Conservation (phyloP, 2,113 vertebrate species). For the Crotalus helleri region DNA sequence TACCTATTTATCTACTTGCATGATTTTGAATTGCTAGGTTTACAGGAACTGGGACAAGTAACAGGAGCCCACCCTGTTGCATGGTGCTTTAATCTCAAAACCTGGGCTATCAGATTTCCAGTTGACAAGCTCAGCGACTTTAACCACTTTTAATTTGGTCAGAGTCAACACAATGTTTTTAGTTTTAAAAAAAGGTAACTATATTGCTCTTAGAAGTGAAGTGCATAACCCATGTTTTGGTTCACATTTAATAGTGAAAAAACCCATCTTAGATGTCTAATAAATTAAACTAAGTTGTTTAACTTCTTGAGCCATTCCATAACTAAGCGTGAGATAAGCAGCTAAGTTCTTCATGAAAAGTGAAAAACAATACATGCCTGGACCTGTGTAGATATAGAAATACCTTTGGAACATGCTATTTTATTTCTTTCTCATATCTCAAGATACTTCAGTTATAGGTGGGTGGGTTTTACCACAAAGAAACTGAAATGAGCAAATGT, state of each 20-base stretch:
- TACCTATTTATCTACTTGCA: neutral
- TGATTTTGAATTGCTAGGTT: neutral
- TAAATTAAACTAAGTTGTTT: neutral
- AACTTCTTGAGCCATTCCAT: neutral
- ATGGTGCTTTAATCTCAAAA: neutral
- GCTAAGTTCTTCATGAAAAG: neutral
- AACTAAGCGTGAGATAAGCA: neutral
- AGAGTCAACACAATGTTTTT: neutral
- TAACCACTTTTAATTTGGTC: neutral
- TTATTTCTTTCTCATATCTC: neutral
- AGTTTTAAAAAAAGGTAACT: neutral
- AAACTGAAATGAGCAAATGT: neutral
- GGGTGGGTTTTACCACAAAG: neutral
- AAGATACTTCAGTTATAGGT: neutral
- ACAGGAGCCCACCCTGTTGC: neutral
- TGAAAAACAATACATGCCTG: neutral
- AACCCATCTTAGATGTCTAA: neutral
- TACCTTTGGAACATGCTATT: neutral
- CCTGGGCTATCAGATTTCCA: no score
- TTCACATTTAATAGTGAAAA: neutral
- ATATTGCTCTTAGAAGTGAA: neutral
- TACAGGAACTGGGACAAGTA: neutral
- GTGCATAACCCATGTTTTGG: neutral
- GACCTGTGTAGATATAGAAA: neutral
- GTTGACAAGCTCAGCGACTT: neutral